Percentiles rank a stretch among this genome's conserved stretches.
Evolutionary conservation across 2,797 vertebrate species (phyloP).

Genomic region (Octomys mimax): DNA sequence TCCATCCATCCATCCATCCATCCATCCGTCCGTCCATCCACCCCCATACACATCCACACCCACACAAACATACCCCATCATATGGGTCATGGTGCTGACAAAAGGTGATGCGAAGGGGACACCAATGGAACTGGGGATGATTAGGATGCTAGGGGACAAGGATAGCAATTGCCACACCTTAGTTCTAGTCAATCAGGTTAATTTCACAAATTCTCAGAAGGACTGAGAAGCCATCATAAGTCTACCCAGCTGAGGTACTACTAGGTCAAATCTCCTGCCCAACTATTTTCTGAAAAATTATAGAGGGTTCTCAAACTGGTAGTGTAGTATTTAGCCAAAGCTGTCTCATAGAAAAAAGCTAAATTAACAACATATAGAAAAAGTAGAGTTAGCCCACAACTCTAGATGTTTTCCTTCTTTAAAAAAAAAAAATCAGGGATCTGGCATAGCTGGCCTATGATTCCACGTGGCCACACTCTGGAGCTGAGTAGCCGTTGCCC

Average conservation of each 20-base stretch:
- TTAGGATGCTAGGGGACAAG: background rate
- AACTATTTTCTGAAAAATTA: background rate
- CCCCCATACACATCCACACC: background rate
- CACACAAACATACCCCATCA: background rate
- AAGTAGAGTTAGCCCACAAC: background rate
- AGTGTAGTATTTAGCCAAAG: constrained; percentile 1
- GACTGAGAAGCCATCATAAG: background rate
- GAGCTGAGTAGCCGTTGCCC: background rate
- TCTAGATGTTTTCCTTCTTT: constrained; percentile 32
- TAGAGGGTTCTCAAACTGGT: background rate
- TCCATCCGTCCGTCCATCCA: too few species aligned
- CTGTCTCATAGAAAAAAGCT: background rate
- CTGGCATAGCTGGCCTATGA: background rate
- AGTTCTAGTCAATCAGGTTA: background rate
- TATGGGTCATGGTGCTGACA: background rate
- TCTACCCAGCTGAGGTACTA: background rate
- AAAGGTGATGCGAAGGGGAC: background rate
- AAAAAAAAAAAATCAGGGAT: too few species aligned
- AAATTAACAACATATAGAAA: background rate
- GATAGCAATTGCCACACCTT: background rate
- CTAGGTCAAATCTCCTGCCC: background rate
- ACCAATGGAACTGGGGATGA: background rate
- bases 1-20: background rate
- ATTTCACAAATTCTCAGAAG: background rate
- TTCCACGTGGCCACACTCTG: background rate